A percentile compares a stretch with the other conserved stretches of the same genome.
Evolutionary conservation across 1,140 invertebrate species (phyloP).

Genomic region (Chrysopa pallens): DNA sequence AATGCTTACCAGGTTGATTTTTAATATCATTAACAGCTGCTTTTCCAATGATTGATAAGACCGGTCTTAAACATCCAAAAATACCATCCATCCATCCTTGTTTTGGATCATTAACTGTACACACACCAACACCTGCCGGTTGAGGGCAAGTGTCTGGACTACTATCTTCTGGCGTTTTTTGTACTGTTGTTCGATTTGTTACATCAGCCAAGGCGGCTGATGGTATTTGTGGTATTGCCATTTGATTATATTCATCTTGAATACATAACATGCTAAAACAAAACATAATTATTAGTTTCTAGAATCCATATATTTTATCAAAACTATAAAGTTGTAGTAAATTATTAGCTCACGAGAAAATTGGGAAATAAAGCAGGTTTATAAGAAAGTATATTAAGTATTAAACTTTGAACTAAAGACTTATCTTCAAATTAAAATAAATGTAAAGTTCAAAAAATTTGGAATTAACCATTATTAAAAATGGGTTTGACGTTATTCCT

Average conservation of each 20-base stretch:
- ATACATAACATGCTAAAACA: conserved; percentile 43
- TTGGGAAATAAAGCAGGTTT: no score
- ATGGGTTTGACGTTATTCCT: no score
- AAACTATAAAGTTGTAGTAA: background rate
- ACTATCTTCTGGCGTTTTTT: conserved; percentile 9
- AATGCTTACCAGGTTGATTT: conserved; percentile 22
- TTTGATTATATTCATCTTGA: conserved; percentile 40
- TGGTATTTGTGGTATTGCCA: conserved; percentile 20
- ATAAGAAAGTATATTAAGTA: no score
- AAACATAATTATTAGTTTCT: conserved; percentile 5
- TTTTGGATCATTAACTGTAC: conserved; percentile 28
- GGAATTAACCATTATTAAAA: no score
- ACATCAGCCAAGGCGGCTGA: conserved; percentile 19
- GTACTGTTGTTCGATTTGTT: conserved; percentile 4
- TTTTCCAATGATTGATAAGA: conserved; percentile 72
- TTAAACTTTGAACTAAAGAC: no score
- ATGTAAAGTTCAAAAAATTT: no score
- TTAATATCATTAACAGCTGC: conserved; percentile 49
- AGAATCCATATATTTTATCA: background rate
- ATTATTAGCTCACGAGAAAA: no score
- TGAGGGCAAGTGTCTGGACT: conserved; percentile 7
- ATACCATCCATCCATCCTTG: conserved; percentile 64
- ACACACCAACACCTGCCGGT: conserved; percentile 5
- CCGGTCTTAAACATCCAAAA: conserved; percentile 68
- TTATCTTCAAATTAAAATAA: no score